Percentiles rank a stretch among this genome's conserved stretches.
phyloP scores from a whole-genome alignment of 2,797 vertebrate genomes.

The Psittacula derbiana region DNA sequence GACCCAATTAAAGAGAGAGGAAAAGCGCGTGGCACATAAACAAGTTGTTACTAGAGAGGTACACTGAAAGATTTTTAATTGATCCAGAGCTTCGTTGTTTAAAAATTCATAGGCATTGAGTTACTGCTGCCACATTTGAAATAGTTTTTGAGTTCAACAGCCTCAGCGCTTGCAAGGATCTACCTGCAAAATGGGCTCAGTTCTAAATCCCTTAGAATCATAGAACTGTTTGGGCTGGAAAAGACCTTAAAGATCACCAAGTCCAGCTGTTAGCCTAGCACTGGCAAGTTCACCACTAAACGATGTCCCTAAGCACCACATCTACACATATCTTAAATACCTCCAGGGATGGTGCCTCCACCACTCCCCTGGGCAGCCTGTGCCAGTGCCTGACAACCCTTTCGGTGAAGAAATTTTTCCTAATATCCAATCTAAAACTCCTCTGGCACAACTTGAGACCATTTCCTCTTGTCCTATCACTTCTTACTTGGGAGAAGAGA shows the following conservation, averaged over 20 bases:
- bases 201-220: neutral
- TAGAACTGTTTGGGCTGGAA: neutral
- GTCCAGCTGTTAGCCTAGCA: neutral
- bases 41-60: neutral
- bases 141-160: neutral
- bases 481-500: neutral
- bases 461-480: neutral
- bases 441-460: neutral
- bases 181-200: neutral
- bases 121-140: neutral
- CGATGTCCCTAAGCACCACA: neutral
- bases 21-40: neutral
- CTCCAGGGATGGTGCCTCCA: neutral
- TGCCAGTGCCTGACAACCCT: neutral
- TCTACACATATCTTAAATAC: neutral
- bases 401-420: neutral
- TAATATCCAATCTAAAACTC: neutral
- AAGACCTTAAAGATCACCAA: neutral
- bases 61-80: constrained; percentile 4
- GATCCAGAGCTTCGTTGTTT: neutral
- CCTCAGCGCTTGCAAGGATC: neutral
- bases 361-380: neutral
- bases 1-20: neutral
- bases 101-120: neutral
- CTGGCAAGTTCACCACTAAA: neutral